Percentiles rank a stretch among this genome's conserved stretches.
These are phyloP conservation scores for Leucoma salicis DNA, from an alignment of 2,888 invertebrate species.

Conservation along the genomic window DNA sequence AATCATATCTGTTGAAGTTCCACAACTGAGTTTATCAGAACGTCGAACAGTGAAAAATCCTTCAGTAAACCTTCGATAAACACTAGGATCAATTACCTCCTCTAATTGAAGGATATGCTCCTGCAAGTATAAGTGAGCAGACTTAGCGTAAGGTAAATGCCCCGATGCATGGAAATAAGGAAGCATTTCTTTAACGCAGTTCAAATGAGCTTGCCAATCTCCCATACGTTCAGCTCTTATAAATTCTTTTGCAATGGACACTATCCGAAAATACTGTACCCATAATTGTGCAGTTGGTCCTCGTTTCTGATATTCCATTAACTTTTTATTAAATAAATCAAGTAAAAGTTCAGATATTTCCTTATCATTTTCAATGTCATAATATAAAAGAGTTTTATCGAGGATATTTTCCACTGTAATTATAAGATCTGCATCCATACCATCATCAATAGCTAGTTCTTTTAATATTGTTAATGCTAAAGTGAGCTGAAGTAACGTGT, in stretches of 20 bases:
- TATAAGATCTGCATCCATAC: slow-evolving; percentile 12
- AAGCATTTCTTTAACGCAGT: background rate
- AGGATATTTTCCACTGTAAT: slow-evolving; percentile 6
- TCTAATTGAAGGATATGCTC: slow-evolving; percentile 34
- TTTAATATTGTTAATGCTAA: slow-evolving; percentile 39
- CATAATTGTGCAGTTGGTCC: slow-evolving; percentile 44
- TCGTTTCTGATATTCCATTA: slow-evolving; percentile 16
- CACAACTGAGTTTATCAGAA: slow-evolving; percentile 45
- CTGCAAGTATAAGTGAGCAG: slow-evolving; percentile 35
- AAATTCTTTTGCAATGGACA: slow-evolving; percentile 46
- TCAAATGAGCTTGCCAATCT: slow-evolving; percentile 40
- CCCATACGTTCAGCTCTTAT: slow-evolving; percentile 52
- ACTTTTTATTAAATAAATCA: slow-evolving; percentile 7
- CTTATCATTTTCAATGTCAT: slow-evolving; percentile 9
- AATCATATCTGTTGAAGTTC: slow-evolving; percentile 50
- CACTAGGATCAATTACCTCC: slow-evolving; percentile 23
- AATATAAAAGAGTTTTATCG: slow-evolving; percentile 9
- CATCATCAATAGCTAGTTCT: slow-evolving; percentile 35
- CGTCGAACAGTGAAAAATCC: slow-evolving; percentile 39
- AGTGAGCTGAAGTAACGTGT: slow-evolving; percentile 40
- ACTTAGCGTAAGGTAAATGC: slow-evolving; percentile 24
- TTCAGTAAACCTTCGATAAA: slow-evolving; percentile 29
- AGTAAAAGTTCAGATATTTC: slow-evolving; percentile 16
- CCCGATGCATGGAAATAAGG: background rate
- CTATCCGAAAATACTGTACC: slow-evolving; percentile 46